A percentile compares a stretch with the other conserved stretches of the same genome.
Conservation (phyloP, 53 echinoderm and acorn worm species). For the Mesocentrotus franciscanus region DNA sequence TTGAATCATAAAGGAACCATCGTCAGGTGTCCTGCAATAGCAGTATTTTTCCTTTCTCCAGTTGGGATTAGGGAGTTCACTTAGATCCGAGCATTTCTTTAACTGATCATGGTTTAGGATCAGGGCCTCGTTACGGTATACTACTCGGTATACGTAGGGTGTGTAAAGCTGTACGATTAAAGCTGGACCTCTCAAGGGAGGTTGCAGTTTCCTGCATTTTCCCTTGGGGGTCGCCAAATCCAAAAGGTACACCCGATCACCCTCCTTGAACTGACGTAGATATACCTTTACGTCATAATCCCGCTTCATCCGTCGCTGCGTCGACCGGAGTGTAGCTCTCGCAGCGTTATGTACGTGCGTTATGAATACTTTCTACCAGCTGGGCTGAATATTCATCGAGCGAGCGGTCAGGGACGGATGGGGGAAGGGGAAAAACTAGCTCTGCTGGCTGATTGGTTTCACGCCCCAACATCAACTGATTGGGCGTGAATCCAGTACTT, state of each 20-base stretch:
- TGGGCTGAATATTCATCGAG: slow-evolving; percentile 28
- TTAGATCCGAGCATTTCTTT: too few relatives aligned
- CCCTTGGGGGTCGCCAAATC: slow-evolving; percentile 61
- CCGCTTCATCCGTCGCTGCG: slow-evolving; percentile 66
- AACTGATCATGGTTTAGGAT: too few relatives aligned
- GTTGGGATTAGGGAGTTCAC: too few relatives aligned
- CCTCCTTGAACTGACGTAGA: slow-evolving; percentile 32
- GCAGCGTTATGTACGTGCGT: slow-evolving; percentile 58
- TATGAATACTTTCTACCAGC: slow-evolving; percentile 5
- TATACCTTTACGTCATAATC: slow-evolving; percentile 63
- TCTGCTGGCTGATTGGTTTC: slow-evolving; percentile 66
- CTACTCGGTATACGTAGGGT: slow-evolving; percentile 66
- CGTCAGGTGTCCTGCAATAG: too few relatives aligned
- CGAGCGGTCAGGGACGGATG: neutral
- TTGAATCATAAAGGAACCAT: too few relatives aligned
- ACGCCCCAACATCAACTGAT: slow-evolving; percentile 67
- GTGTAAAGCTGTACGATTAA: slow-evolving; percentile 26
- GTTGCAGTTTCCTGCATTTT: slow-evolving; percentile 66
- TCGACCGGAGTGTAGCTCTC: slow-evolving; percentile 1
- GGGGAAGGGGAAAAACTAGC: slow-evolving; percentile 54
- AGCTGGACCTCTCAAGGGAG: slow-evolving; percentile 70
- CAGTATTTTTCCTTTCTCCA: too few relatives aligned
- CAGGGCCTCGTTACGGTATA: slow-evolving; percentile 14
- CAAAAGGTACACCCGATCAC: slow-evolving; percentile 63
- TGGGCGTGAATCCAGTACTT: slow-evolving; percentile 71